A percentile compares a stretch with the other conserved stretches of the same genome.
phyloP scores from a whole-genome alignment of 1,140 invertebrate genomes.

The Semibalanus balanoides region DNA sequence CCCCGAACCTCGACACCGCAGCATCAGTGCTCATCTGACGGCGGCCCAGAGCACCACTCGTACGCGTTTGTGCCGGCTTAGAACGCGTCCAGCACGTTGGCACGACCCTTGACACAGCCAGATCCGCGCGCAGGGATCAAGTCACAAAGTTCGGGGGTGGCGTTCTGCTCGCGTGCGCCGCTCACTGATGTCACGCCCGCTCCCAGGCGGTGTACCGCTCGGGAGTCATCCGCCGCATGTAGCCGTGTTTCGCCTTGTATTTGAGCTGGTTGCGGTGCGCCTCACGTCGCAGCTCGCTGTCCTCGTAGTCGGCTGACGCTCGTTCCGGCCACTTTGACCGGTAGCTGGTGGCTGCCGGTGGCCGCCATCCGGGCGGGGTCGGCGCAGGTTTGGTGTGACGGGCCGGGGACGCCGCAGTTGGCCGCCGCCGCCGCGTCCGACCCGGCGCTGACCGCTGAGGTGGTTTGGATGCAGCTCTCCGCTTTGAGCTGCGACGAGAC shows the following conservation, averaged over 20 bases:
- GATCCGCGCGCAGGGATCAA: too few species aligned
- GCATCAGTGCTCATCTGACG: too few species aligned
- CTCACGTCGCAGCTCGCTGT: not conserved
- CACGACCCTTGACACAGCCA: too few species aligned
- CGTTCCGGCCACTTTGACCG: too few species aligned
- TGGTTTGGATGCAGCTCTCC: not conserved
- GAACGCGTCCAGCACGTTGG: too few species aligned
- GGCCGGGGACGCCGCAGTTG: not conserved
- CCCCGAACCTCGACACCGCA: too few species aligned
- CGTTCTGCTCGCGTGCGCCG: too few species aligned
- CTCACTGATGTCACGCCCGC: not conserved
- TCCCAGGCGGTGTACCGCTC: not conserved
- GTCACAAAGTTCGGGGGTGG: too few species aligned
- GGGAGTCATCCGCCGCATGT: not conserved
- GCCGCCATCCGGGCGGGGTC: not conserved
- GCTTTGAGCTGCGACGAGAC: not conserved
- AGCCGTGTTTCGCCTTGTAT: constrained; percentile 44
- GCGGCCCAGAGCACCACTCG: too few species aligned
- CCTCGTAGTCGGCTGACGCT: not conserved
- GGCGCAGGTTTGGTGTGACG: not conserved
- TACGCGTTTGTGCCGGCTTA: too few species aligned
- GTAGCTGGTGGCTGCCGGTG: not conserved
- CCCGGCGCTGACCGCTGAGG: too few species aligned
- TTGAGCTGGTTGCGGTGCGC: constrained; percentile 72
- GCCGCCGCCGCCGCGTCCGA: not conserved